Conservation (phyloP, 2,113 vertebrate species). For the Sinosuthora webbiana region DNA sequence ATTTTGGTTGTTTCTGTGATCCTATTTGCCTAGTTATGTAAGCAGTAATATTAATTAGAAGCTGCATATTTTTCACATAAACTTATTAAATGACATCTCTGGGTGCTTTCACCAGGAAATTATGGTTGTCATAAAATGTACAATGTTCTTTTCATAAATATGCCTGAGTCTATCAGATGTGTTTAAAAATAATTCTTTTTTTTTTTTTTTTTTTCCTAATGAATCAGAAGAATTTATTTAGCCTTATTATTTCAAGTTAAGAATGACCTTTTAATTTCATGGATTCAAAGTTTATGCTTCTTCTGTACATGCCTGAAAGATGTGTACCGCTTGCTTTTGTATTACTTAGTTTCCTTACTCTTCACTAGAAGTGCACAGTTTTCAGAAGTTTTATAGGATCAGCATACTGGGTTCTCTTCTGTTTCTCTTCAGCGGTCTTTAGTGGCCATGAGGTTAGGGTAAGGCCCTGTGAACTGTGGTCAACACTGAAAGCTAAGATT, state of each 20-base stretch:
- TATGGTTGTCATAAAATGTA: not conserved
- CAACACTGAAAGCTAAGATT: not conserved
- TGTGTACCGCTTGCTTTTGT: not conserved
- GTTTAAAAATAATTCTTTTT: not conserved
- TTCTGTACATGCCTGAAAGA: not conserved
- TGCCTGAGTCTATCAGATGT: not conserved
- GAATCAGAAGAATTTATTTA: not conserved
- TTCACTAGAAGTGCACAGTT: not conserved
- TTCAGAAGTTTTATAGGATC: not conserved
- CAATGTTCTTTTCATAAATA: not conserved
- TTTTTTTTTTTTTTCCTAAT: not conserved
- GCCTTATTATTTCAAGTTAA: not conserved
- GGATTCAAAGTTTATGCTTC: not conserved
- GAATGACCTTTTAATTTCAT: not conserved
- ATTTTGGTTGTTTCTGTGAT: not conserved
- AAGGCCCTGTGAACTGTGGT: not conserved
- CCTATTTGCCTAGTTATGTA: not conserved
- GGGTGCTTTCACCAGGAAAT: not conserved
- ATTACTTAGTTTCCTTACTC: not conserved
- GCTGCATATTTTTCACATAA: not conserved
- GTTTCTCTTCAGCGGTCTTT: not conserved
- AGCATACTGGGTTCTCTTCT: not conserved
- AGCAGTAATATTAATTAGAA: not conserved
- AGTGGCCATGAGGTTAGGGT: rapidly evolving
- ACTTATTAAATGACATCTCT: not conserved